Base-by-base conservation (phyloP, 37 sponge, comb jelly and placozoan genomes). In the Lycopodina hypogea region DNA sequence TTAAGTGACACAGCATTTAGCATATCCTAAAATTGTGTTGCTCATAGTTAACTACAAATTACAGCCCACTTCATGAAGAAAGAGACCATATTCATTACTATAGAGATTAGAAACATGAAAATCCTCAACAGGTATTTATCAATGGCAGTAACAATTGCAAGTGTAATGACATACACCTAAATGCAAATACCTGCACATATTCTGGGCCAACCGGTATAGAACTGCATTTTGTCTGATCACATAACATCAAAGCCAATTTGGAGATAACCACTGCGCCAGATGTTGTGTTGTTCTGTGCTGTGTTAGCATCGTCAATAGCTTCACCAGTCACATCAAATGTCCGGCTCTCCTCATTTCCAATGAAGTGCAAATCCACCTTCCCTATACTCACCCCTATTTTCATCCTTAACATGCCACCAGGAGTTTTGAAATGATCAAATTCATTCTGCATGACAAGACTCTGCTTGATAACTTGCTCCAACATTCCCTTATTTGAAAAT, bases 221-320 rank as follows among this genome's bases (percentile, higher is more conserved):
- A 42, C 68, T 38, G 53, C 87, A 86, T 9, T 42, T 50, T 55
- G 40, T 59, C 63, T 86, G 74, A 78, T 80, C 62, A 55, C 89
- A 93, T 69, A 82, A 89, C 11, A 79, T 87, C 93, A 89, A 93
- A 34, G 88, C 88, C n/a, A 51, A 57, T 15, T 83, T 84, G 15
- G 93, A 86, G 1, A 92, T 48, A 29, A 96, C 90, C n/a, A 96
- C 93, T 66, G 86, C 65, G 0, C 96, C 96, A 56, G 90, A 80
- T 0, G 38, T 69, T 15, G 90, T 80, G 24, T 64, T 64, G 45
- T 75, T 86, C 80, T 96, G 93, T 42, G 93, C 96, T 7, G 35
- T 60, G 61, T 92, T 96, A 18, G 84, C 96, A 69, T 92, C 93
- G 63, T 92, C 93, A 36, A 96, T 82, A 38, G 93, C 90, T 72